Conservation (phyloP, 2,113 vertebrate species). For the Brachypodius melanocephalos region DNA sequence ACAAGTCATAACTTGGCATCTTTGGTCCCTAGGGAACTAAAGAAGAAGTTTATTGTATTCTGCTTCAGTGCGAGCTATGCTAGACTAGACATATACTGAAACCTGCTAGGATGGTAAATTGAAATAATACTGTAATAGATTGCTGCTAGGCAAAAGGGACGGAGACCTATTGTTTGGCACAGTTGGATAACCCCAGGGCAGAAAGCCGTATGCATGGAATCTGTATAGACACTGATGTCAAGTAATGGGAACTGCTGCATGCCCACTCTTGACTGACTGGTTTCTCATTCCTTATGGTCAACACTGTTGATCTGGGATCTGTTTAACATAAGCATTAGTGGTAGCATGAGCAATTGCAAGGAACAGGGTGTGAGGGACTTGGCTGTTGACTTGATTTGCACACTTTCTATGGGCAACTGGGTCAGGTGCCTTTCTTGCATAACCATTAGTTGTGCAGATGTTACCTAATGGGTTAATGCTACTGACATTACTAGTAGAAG, state of each 20-base stretch:
- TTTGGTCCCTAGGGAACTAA: not conserved
- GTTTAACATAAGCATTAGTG: not conserved
- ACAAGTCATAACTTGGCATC: not conserved
- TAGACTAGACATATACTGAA: not conserved
- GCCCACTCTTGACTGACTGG: not conserved
- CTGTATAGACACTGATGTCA: rapidly evolving
- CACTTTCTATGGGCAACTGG: not conserved
- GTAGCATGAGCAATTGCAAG: not conserved
- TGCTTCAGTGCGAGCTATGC: rapidly evolving
- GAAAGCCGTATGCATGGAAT: not conserved
- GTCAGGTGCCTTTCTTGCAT: not conserved
- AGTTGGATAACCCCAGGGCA: not conserved
- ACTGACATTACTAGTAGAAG: not conserved
- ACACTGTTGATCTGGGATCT: not conserved
- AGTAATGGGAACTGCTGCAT: not conserved
- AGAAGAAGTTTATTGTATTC: not conserved
- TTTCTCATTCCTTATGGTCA: not conserved
- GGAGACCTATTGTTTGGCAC: not conserved
- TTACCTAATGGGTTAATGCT: not conserved
- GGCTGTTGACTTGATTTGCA: not conserved
- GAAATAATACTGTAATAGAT: not conserved
- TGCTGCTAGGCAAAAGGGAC: not conserved
- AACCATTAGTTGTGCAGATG: not conserved
- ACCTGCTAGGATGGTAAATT: not conserved
- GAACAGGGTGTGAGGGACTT: not conserved